Base-by-base conservation (phyloP, 2,113 vertebrate genomes). In the Empidonax traillii region DNA sequence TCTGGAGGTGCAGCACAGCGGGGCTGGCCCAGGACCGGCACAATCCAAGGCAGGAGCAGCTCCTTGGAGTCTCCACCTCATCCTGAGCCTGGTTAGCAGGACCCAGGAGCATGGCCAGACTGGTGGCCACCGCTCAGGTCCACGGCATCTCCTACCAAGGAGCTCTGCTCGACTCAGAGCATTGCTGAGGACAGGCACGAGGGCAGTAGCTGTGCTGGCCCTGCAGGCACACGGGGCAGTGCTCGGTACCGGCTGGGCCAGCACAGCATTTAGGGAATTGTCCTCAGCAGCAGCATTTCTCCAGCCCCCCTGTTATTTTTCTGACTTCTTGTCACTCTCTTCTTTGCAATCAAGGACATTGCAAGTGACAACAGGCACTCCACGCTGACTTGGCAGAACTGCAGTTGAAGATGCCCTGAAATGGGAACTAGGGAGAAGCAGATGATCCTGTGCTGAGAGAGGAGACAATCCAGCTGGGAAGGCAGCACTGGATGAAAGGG, bases 171-270 rank as follows among this genome's bases (percentile, higher is more conserved):
- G 11, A 71, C 9, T 28, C 13, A 10, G 33, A 75, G 81, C 28
- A 15, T 37, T 82, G 78, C 61, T 87, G 93, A 81, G 85, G 90
- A 79, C 74, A 91, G 69, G 27, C 41, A 41, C 23, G 33, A 35
- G 68, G 68, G 18, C 69, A 81, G 28, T 6, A 62, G 88, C 55
- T 92, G 55, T 10, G 39, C 39, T 3, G 8, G 81, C 85, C 73
- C 85, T 37, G 66, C 73, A 59, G 85, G 87, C 81, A 89, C 87
- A 35, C 5, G 1, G 69, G 39, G 3, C 84, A 65, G 17, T 1
- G 3, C 81, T 59, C 0, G 0, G 61, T 6, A 43, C 69, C 0
- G 0, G 58, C 1, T 4, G 24, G 43, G 71, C 85, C 76, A 63
- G 77, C 4, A 12, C 43, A 85, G 61, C 61, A 59, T 81, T 85